Percentiles rank a stretch among this genome's conserved stretches.
phyloP scores from a whole-genome alignment of 2,113 vertebrate species.

The Rhabdornis inornatus region DNA sequence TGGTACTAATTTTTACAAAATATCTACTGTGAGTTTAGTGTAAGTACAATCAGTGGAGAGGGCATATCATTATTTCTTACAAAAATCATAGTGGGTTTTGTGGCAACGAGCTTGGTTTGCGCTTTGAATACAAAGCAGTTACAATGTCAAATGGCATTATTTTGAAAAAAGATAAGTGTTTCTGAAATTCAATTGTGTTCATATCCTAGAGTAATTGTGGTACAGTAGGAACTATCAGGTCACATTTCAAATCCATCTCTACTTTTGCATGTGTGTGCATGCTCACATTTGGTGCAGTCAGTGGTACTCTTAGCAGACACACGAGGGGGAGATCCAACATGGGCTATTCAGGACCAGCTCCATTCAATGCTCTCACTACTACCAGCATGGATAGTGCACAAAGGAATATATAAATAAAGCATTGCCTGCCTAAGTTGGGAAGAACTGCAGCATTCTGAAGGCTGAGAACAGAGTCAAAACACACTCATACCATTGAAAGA shows the following conservation, averaged over 20 bases:
- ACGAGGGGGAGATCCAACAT: not conserved
- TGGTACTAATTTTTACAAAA: not conserved
- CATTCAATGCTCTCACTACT: not conserved
- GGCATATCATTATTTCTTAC: not conserved
- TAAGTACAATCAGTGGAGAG: not conserved
- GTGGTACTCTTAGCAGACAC: not conserved
- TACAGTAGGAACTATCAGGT: not conserved
- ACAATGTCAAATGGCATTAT: not conserved
- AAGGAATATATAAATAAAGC: not conserved
- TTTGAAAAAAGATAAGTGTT: not conserved
- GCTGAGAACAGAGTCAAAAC: not conserved
- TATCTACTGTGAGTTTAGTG: not conserved
- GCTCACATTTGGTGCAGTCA: not conserved
- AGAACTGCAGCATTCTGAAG: not conserved
- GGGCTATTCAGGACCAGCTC: not conserved
- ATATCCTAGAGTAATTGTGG: not conserved
- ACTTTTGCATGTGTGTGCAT: not conserved
- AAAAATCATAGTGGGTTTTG: not conserved
- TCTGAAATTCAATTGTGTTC: not conserved
- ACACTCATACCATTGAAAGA: not conserved
- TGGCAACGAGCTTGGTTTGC: not conserved
- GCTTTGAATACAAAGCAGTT: slow-evolving; percentile 2
- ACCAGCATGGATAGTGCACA: not conserved
- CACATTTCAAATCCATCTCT: not conserved
- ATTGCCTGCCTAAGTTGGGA: not conserved